Evolutionary conservation across 1,140 invertebrate species (phyloP), one percentile per base, ranked within the genome.

Genomic region (Drosophila bocqueti): DNA sequence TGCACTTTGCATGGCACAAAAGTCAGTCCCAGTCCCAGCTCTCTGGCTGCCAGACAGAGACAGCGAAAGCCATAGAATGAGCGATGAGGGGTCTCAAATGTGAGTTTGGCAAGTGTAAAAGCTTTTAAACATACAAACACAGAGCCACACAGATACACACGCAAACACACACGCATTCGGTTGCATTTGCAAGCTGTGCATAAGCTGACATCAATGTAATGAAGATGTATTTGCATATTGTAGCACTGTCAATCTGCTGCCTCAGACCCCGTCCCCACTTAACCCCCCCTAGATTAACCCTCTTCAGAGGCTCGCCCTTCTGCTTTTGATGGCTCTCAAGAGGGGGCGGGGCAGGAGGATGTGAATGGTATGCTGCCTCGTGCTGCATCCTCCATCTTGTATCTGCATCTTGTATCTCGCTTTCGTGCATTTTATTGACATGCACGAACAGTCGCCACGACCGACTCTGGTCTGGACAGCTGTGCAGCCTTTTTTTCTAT

Each of bases 151-250:
- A 64, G 38, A 24, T 46, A 52, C 67, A 26, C 11, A n/a, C 59
- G 49, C 46, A 50, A 42, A 59, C 31, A 47, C 13, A 26, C 16
- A 31, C 1, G 1, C 43, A 43, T 50, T 50, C 40, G 40, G 71
- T 45, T 74, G 71, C 71, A 74, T 43, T 60, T 50, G 54, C 76
- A 78, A 79, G 81, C 79, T 85, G 86, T 84, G 76, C 85, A 76
- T 90, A 90, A 85, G 85, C 85, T 90, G 86, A 86, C 86, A 90
- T 90, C 85, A 90, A 91, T 90, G 86, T 90, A 90, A 90, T 90
- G 85, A 90, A 90, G 85, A 90, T 90, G 85, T 90, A 90, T 90
- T 90, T 90, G 85, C 86, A 90, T 89, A 90, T 90, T 89, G 84
- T 89, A 74, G 78, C 86, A 82, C 81, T 90, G 85, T 89, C 83